Percentiles rank a stretch among this genome's conserved stretches.
These are phyloP conservation scores for Apodemia mormo DNA, from an alignment of 2,888 invertebrate genomes.

Conservation along the genomic window DNA sequence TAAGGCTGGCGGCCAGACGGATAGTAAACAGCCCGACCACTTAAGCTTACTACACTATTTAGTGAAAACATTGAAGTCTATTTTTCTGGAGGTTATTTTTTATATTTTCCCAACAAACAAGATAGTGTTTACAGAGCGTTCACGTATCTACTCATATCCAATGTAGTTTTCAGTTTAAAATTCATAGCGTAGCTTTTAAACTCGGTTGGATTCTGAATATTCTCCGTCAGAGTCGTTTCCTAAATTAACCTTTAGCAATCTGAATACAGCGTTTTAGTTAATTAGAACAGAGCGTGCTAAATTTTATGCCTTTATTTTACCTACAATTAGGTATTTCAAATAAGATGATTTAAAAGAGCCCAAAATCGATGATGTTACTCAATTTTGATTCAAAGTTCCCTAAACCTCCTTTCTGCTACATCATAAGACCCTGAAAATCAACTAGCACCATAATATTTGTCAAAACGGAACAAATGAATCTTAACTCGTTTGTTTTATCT, in stretches of 20 bases:
- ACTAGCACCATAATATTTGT: too few species aligned
- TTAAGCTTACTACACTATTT: slow-evolving; percentile 12
- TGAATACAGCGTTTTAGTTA: slow-evolving; percentile 39
- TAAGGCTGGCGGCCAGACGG: not conserved
- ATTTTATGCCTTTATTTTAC: slow-evolving; percentile 21
- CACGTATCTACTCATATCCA: slow-evolving; percentile 65
- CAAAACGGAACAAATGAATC: too few species aligned
- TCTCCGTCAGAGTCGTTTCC: slow-evolving; percentile 49
- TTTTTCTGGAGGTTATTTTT: slow-evolving; percentile 23
- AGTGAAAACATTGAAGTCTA: not conserved
- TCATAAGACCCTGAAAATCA: too few species aligned
- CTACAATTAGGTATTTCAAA: slow-evolving; percentile 23
- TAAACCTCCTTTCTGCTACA: too few species aligned
- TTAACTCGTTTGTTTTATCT: too few species aligned
- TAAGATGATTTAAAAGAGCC: too few species aligned
- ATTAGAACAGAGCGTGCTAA: slow-evolving; percentile 29
- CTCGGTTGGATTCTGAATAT: slow-evolving; percentile 64
- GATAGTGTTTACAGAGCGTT: slow-evolving; percentile 62
- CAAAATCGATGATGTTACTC: too few species aligned
- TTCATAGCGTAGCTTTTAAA: slow-evolving; percentile 70
- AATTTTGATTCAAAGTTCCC: too few species aligned
- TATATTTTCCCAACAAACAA: slow-evolving; percentile 60
- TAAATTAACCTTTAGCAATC: slow-evolving; percentile 59
- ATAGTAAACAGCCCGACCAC: slow-evolving; percentile 1
- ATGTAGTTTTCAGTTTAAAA: slow-evolving; percentile 72